Evolutionary conservation across 2,113 vertebrate genomes (phyloP), one percentile per base, ranked within the genome.

Genomic region (Bos javanicus): DNA sequence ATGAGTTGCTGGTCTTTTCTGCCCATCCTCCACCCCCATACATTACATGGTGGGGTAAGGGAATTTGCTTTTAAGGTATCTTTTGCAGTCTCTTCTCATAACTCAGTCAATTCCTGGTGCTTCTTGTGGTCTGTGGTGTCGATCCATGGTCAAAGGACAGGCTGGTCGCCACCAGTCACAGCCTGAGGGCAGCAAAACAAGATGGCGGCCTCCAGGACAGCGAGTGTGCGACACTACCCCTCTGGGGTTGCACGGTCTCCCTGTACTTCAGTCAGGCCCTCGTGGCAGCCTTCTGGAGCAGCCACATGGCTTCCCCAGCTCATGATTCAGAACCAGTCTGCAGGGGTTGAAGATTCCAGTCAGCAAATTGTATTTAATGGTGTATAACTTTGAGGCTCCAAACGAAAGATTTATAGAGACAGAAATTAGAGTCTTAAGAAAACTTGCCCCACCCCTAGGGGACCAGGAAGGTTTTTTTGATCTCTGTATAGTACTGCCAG

Each of bases 11-110:
- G 96, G 92, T 64, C 67, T 94, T 94, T 74, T 33, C n/a, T 26
- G 19, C 46, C 25, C 33, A 64, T 33, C 3, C 3, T 28, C 57
- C 33, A 6, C 52, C 19, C 23, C 46, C 59, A 50, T 80, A 25
- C 85, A 92, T 90, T 87, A 85, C 59, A 86, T 9, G 10, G 87
- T 8, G 3, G 64, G 26, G 12, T 86, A 90, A 90, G 86, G 85
- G 95, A 97, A 97, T 97, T 87, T 90, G 97, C 97, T 98, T 97
- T 95, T 87, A 97, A 98, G 96, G 95, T 95, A 90, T 98, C 97
- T 87, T 96, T 98, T 98, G 94, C 97, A 81, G 76, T 96, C 96
- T 92, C 74, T 89, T 92, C 90, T 90, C 91, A 96, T 95, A 93
- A 94, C 82, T 91, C 89, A 76, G 74, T 54, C 54, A 62, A 62